These are phyloP conservation scores for Laodelphax striatellus DNA, from an alignment of 1,140 invertebrate species.

Conservation along the genomic window DNA sequence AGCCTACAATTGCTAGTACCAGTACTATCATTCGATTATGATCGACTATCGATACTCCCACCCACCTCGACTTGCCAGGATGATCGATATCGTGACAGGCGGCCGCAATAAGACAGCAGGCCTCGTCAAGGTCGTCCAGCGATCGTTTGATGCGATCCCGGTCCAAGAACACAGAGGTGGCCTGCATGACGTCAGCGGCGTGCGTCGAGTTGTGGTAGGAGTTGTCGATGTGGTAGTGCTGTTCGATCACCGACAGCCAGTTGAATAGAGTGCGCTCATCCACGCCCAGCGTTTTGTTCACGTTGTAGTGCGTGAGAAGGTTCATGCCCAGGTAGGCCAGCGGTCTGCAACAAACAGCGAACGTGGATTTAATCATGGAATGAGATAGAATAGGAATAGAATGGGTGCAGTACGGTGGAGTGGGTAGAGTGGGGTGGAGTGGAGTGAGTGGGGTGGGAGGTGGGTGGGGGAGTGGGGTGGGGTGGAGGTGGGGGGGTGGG, in stretches of 20 bases:
- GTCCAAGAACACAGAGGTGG: slow-evolving; percentile 75
- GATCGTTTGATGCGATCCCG: slow-evolving; percentile 62
- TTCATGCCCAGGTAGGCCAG: slow-evolving; percentile 77
- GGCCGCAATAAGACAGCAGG: slow-evolving; percentile 77
- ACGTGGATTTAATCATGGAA: too few species aligned
- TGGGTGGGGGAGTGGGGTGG: too few species aligned
- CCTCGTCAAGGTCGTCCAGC: slow-evolving; percentile 73
- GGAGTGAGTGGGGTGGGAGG: too few species aligned
- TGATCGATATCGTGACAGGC: slow-evolving; percentile 77
- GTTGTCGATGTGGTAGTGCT: slow-evolving; percentile 80
- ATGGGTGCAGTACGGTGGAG: too few species aligned
- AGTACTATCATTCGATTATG: too few species aligned
- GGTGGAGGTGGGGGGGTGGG: too few species aligned
- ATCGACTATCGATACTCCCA: neutral
- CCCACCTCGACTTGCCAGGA: slow-evolving; percentile 63
- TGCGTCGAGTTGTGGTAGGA: slow-evolving; percentile 96
- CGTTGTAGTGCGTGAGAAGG: slow-evolving; percentile 66
- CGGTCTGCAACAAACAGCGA: slow-evolving; percentile 44
- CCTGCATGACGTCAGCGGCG: slow-evolving; percentile 78
- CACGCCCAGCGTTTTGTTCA: slow-evolving; percentile 63
- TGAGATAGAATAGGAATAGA: too few species aligned
- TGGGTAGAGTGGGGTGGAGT: too few species aligned
- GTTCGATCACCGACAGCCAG: slow-evolving; percentile 85
- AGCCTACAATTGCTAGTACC: too few species aligned
- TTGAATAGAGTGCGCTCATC: slow-evolving; percentile 75